Conservation (phyloP, 2,888 invertebrate genomes). For the Piscicola geometra region DNA sequence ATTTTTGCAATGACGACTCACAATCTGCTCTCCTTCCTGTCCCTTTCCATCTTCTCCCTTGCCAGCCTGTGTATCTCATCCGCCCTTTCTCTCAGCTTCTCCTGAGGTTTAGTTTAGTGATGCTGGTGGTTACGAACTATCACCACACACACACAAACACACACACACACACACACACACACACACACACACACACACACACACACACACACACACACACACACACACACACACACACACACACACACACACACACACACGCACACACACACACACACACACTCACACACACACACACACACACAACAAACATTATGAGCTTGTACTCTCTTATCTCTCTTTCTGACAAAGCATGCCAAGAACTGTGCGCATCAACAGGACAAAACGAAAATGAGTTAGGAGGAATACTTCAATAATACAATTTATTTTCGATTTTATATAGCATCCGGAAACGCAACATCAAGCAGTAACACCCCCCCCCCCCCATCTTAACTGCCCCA, state of each 20-base stretch:
- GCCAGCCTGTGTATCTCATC: background rate
- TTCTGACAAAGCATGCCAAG: background rate
- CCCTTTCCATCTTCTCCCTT: slow-evolving; percentile 12
- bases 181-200: background rate
- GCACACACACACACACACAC: slow-evolving; percentile 8
- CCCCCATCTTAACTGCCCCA: no score
- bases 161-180: slow-evolving; percentile 9
- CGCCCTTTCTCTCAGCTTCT: background rate
- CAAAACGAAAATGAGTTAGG: background rate
- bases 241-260: slow-evolving; percentile 23
- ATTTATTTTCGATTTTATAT: no score
- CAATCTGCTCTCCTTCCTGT: slow-evolving; percentile 6
- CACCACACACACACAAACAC: background rate
- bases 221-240: slow-evolving; percentile 13
- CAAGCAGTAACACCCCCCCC: no score
- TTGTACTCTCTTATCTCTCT: background rate
- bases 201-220: slow-evolving; percentile 20
- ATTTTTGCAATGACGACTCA: background rate
- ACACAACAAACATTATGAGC: background rate
- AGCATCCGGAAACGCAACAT: no score
- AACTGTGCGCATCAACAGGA: background rate
- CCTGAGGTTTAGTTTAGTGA: no score
- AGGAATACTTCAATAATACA: background rate
- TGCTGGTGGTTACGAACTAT: no score
- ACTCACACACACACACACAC: background rate